phyloP scores from a whole-genome alignment of 2,888 invertebrate species.

The Apamea sordens region DNA sequence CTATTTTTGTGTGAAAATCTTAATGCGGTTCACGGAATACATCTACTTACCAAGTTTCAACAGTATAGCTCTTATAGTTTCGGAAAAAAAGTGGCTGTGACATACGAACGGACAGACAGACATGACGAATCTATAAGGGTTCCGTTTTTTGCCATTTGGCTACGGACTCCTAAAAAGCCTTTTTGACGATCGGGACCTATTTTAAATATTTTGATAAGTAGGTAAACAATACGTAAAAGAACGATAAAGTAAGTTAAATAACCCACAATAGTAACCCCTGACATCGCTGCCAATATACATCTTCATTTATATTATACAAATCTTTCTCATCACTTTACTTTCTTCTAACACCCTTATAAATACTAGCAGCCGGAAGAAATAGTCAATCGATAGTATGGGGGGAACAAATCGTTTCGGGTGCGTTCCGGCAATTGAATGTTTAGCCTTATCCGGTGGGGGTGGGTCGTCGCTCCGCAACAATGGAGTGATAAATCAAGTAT shows the following conservation, averaged over 20 bases:
- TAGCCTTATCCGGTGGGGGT: conserved; percentile 88
- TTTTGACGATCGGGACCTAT: not conserved
- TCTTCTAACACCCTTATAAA: conserved; percentile 67
- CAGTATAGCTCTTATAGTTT: too few relatives aligned
- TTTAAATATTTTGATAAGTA: not conserved
- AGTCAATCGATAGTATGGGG: conserved; percentile 84
- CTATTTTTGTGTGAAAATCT: too few relatives aligned
- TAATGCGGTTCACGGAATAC: too few relatives aligned
- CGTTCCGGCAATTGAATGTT: conserved; percentile 89
- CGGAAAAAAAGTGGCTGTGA: too few relatives aligned
- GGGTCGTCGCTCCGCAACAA: conserved; percentile 87
- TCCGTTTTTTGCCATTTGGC: too few relatives aligned
- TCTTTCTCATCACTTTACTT: conserved; percentile 14
- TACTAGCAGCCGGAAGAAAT: conserved; percentile 77
- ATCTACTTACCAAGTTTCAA: too few relatives aligned
- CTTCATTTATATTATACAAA: conserved; percentile 13
- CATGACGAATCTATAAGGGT: too few relatives aligned
- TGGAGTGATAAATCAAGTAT: conserved; percentile 90
- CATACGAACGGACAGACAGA: too few relatives aligned
- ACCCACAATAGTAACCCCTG: not conserved
- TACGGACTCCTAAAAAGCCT: too few relatives aligned
- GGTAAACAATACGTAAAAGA: not conserved
- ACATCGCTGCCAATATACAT: not conserved
- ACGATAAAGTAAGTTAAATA: not conserved
- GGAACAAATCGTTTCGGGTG: conserved; percentile 88